Base-by-base conservation (phyloP, 2,113 vertebrate genomes). In the Eulemur macaco region DNA sequence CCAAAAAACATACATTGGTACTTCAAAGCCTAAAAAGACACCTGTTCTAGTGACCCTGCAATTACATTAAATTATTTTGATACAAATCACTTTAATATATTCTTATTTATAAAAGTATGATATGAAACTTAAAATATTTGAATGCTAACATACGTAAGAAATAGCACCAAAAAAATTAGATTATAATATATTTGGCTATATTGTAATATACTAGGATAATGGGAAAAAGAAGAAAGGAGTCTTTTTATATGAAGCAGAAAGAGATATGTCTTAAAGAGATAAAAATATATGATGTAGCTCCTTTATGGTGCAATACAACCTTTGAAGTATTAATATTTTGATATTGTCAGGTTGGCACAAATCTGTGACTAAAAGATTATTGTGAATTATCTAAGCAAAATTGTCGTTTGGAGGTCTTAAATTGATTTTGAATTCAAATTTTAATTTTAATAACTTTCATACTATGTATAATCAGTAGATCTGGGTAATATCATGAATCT, bases 31-130 rank as follows among this genome's bases (percentile, higher is more conserved):
- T 78, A 47, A 54, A 82, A 54, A 21, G 15, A n/a, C 6, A 20
- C 2, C 34, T 69, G 8, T 93, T 64, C 37, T 68, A 63, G 45
- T 42, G 89, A 13, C 21, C 21, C 10, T 45, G n/a, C 9, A 27
- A 83, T 78, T 84, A 73, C 34, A 77, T 21, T 85, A 39, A 73
- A 50, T 58, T 73, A 64, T 91, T 91, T 95, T 91, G 20, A 84
- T 45, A 47, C 2, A 83, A 47, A 29, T 63, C 18, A 50, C 34
- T 56, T 89, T 39, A 96, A 45, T 80, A 73, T 74, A 63, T 52
- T 69, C 11, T 76, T n/a, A 45, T 21, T 47, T 78, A 73, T 88
- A 15, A 58, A 92, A 58, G 34, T 37, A 42, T 83, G 18, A 34
- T 80, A 90, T 23, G 5, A 69, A 89, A 47, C 12, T 60, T 45